phyloP scores from a whole-genome alignment of 2,113 vertebrate species.

The Gnathonemus longibarbis region DNA sequence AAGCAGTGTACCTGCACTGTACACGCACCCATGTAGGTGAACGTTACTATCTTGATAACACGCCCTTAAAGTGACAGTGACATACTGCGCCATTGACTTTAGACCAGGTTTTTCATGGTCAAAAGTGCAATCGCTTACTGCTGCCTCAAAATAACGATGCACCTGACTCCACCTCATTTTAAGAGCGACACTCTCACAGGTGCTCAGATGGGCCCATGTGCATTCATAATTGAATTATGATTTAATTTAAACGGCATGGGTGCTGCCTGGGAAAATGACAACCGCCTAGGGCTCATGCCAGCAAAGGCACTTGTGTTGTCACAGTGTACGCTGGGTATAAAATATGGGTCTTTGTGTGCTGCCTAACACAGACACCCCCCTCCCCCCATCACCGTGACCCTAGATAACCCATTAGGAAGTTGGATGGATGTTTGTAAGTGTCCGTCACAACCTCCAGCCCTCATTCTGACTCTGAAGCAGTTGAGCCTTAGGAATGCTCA shows the following conservation, averaged over 20 bases:
- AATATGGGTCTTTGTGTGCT: neutral
- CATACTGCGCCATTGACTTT: too few relatives aligned
- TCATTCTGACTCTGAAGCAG: neutral
- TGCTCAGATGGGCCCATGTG: too few relatives aligned
- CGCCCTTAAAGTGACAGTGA: too few relatives aligned
- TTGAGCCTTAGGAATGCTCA: neutral
- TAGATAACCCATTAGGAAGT: neutral
- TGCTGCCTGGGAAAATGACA: neutral
- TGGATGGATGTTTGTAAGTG: neutral
- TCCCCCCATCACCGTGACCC: neutral
- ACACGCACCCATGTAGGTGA: too few relatives aligned
- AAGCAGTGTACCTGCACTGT: too few relatives aligned
- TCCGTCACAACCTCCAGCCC: neutral
- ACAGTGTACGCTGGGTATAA: neutral
- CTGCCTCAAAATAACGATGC: too few relatives aligned
- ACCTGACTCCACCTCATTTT: too few relatives aligned
- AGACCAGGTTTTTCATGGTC: too few relatives aligned
- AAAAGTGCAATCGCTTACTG: too few relatives aligned
- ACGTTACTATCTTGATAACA: too few relatives aligned
- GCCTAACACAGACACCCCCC: neutral
- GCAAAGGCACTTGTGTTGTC: neutral
- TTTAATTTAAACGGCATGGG: neutral
- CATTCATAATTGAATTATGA: neutral
- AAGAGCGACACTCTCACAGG: too few relatives aligned
- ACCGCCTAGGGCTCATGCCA: neutral